Conservation (phyloP, 2,888 invertebrate genomes). For the Nasonia oneida region DNA sequence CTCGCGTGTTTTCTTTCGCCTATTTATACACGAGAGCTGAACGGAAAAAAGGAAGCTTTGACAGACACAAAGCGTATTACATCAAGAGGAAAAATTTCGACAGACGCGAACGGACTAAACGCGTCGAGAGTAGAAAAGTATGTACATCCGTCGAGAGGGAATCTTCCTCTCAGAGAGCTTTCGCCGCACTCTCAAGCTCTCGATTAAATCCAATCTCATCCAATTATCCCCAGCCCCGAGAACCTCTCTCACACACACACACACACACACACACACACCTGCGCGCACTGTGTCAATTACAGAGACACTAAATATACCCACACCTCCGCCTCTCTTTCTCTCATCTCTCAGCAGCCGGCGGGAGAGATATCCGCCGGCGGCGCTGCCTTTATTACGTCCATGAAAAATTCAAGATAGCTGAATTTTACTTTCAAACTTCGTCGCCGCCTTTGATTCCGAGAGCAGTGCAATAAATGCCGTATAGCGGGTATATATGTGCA, state of each 20-base stretch:
- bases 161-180: conserved; percentile 5
- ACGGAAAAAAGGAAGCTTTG: not conserved
- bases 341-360: not conserved
- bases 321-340: conserved; percentile 13
- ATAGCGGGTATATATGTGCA: not conserved
- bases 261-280: not conserved
- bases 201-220: conserved; percentile 57
- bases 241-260: not conserved
- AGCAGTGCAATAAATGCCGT: not conserved
- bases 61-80: not conserved
- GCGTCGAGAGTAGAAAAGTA: not conserved
- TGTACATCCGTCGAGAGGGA: not conserved
- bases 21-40: not conserved
- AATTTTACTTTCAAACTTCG: conserved; percentile 46
- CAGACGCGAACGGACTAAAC: not conserved
- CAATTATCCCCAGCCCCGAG: conserved; percentile 42
- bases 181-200: conserved; percentile 29
- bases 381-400: conserved; percentile 41
- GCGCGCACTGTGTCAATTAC: conserved; percentile 44
- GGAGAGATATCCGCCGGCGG: conserved; percentile 15
- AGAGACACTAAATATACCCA: not conserved
- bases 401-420: conserved; percentile 34
- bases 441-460: conserved; percentile 10
- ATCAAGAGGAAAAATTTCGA: not conserved
- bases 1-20: not conserved